These are phyloP conservation scores for Chloropsis cyanopogon DNA, from an alignment of 2,113 vertebrate genomes.

Conservation along the genomic window DNA sequence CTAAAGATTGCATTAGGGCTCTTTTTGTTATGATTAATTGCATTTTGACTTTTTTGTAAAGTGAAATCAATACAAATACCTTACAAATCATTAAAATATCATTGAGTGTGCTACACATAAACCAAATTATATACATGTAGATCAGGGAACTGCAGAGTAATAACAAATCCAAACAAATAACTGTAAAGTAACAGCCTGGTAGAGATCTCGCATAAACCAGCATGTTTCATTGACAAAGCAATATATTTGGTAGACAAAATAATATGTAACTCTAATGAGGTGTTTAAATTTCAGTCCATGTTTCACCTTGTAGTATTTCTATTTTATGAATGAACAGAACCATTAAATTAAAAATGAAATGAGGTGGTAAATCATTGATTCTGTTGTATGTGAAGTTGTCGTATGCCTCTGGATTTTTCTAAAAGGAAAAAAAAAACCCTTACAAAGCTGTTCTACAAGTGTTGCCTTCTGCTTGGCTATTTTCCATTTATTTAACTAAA, in stretches of 20 bases:
- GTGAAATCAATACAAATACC: constrained; percentile 35
- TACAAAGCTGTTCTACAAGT: background rate
- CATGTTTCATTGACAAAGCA: constrained; percentile 59
- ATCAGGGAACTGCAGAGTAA: background rate
- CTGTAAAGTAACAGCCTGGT: constrained; percentile 11
- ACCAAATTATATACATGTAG: constrained; percentile 6
- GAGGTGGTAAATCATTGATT: constrained; percentile 65
- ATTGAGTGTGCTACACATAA: background rate
- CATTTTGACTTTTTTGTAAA: constrained; percentile 18
- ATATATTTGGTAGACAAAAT: constrained; percentile 59
- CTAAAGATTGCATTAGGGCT: background rate
- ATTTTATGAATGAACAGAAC: constrained; percentile 66
- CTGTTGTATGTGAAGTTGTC: background rate
- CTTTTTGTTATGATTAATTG: constrained; percentile 23
- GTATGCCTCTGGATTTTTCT: constrained; percentile 5
- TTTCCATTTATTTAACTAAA: background rate
- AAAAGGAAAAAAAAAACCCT: background rate
- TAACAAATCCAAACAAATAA: constrained; percentile 44
- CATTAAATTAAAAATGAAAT: constrained; percentile 70
- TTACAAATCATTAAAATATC: constrained; percentile 42
- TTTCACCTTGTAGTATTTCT: constrained; percentile 66
- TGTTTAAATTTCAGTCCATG: constrained; percentile 65
- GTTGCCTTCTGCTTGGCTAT: background rate
- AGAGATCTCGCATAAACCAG: constrained; percentile 23
- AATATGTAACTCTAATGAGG: constrained; percentile 66